Conservation (phyloP, 2,888 invertebrate genomes). For the Caenorhabditis doughertyi region DNA sequence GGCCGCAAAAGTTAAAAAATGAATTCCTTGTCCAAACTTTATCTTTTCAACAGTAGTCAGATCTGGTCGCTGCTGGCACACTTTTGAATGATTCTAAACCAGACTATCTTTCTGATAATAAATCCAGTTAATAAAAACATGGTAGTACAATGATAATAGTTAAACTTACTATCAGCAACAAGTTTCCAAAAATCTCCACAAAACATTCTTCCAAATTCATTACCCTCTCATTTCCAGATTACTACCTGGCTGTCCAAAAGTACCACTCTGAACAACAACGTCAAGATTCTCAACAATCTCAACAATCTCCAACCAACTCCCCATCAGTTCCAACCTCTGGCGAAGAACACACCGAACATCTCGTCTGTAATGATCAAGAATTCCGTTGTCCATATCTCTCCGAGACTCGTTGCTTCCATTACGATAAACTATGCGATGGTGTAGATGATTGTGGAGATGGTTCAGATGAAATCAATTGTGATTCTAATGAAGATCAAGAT, state of each 20-base stretch:
- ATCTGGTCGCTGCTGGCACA: too few relatives aligned
- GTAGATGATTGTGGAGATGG: slow-evolving; percentile 87
- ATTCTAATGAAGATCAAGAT: slow-evolving; percentile 69
- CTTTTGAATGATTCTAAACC: too few relatives aligned
- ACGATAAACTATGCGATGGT: slow-evolving; percentile 88
- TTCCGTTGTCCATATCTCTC: slow-evolving; percentile 73
- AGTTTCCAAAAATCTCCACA: too few relatives aligned
- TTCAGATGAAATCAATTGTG: slow-evolving; percentile 88
- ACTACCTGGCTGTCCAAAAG: slow-evolving; percentile 73
- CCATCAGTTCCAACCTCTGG: not conserved
- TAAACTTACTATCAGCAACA: too few relatives aligned
- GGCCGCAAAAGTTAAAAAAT: too few relatives aligned
- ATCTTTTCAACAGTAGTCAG: too few relatives aligned
- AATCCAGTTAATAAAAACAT: too few relatives aligned
- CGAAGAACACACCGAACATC: slow-evolving; percentile 38
- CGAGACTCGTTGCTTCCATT: slow-evolving; percentile 88
- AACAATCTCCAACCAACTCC: slow-evolving; percentile 12
- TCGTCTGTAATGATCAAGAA: slow-evolving; percentile 78
- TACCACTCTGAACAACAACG: slow-evolving; percentile 60
- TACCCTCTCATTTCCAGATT: slow-evolving; percentile 66
- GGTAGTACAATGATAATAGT: too few relatives aligned
- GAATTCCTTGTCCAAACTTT: too few relatives aligned
- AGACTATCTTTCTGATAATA: too few relatives aligned
- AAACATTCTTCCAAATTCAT: too few relatives aligned
- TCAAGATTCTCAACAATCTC: slow-evolving; percentile 11